Evolutionary conservation across 2,888 invertebrate species (phyloP).

Genomic region (Atethmia centrago): DNA sequence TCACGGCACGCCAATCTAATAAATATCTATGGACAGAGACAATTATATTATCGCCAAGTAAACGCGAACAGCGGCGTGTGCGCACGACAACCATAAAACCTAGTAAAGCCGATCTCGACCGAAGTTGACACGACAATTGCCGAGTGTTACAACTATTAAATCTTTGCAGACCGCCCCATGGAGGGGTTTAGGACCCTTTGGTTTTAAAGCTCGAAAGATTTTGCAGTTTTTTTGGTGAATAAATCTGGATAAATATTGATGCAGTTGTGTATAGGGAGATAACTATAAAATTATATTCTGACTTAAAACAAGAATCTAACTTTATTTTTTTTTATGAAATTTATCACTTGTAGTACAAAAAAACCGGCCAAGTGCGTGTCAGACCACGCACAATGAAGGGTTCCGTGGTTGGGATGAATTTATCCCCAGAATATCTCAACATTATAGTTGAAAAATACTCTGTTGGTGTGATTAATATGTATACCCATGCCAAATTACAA

Average conservation of each 20-base stretch:
- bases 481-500: too few species aligned
- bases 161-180: slow-evolving; percentile 59
- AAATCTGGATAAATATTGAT: background rate
- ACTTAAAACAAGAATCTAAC: background rate
- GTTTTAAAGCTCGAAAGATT: slow-evolving; percentile 16
- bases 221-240: background rate
- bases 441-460: too few species aligned
- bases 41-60: slow-evolving; percentile 74
- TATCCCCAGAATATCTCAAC: too few species aligned
- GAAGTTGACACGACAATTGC: slow-evolving; percentile 78
- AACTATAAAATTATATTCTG: background rate
- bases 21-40: slow-evolving; percentile 71
- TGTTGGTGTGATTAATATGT: too few species aligned
- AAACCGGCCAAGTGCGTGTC: too few species aligned
- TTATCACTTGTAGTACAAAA: too few species aligned
- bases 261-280: background rate
- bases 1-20: slow-evolving; percentile 64
- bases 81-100: slow-evolving; percentile 80
- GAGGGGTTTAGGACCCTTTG: slow-evolving; percentile 11
- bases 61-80: slow-evolving; percentile 68
- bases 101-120: slow-evolving; percentile 69
- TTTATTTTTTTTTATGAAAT: background rate
- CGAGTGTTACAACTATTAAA: slow-evolving; percentile 72
- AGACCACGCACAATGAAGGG: too few species aligned
- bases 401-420: too few species aligned